Percentiles rank a stretch among this genome's conserved stretches.
Conservation (phyloP, 2,888 invertebrate genomes). For the Limnephilus lunatus region DNA sequence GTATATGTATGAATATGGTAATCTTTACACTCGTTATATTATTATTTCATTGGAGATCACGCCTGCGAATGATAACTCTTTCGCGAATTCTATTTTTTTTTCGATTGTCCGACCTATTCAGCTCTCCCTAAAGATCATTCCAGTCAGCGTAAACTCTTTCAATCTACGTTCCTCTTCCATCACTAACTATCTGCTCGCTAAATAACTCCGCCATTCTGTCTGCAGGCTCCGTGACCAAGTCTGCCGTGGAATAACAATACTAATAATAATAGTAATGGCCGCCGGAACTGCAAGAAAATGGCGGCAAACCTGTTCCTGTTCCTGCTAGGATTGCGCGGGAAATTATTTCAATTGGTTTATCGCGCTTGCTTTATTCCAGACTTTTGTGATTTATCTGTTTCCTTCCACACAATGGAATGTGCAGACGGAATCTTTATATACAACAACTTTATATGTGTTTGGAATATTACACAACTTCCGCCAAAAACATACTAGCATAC, state of each 20-base stretch:
- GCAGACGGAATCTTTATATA: not conserved
- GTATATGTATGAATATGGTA: too few species aligned
- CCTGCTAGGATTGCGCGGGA: conserved; percentile 40
- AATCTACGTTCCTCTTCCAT: too few species aligned
- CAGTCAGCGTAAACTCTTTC: not conserved
- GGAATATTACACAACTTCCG: too few species aligned
- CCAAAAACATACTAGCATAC: too few species aligned
- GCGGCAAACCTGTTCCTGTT: conserved; percentile 18
- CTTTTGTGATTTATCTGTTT: conserved; percentile 23
- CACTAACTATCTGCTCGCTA: too few species aligned
- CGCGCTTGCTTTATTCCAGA: conserved; percentile 18
- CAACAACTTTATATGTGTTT: too few species aligned
- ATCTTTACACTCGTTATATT: too few species aligned
- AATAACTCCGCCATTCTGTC: too few species aligned
- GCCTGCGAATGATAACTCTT: too few species aligned
- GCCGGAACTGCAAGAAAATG: conserved; percentile 58
- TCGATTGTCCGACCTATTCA: not conserved
- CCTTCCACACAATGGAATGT: conserved; percentile 7
- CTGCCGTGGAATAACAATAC: conserved; percentile 50
- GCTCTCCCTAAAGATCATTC: not conserved
- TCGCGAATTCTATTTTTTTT: too few species aligned
- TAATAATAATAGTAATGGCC: not conserved
- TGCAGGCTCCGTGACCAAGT: conserved; percentile 27
- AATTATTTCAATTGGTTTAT: conserved; percentile 44
- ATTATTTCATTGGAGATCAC: too few species aligned